These are phyloP conservation scores for Haemorhous mexicanus DNA, from an alignment of 2,113 vertebrate genomes.

Conservation along the genomic window DNA sequence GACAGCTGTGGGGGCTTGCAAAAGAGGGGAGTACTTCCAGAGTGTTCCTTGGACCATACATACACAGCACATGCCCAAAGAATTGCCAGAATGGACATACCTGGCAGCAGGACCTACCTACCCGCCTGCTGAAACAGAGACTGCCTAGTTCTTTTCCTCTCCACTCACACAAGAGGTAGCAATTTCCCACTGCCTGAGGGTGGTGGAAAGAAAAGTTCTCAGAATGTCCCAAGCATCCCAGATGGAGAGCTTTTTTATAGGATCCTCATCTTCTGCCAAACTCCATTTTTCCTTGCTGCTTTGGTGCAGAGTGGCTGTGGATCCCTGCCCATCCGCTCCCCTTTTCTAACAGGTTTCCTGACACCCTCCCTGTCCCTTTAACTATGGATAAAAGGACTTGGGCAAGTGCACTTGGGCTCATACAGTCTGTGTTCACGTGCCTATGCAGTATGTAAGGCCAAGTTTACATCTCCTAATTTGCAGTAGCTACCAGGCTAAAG, in stretches of 20 bases:
- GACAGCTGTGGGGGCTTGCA: not conserved
- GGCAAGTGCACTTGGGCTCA: not conserved
- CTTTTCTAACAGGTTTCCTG: not conserved
- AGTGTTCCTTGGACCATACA: not conserved
- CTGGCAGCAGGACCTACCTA: not conserved
- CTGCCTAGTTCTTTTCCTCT: not conserved
- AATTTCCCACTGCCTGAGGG: conserved; percentile 1
- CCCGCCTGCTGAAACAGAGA: not conserved
- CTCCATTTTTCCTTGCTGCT: not conserved
- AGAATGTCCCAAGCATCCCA: not conserved
- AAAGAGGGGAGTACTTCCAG: not conserved
- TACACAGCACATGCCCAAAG: not conserved
- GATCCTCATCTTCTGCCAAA: not conserved
- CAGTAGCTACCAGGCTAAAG: not conserved
- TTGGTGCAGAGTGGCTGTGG: not conserved
- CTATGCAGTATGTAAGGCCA: not conserved
- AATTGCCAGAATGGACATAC: not conserved
- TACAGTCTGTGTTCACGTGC: not conserved
- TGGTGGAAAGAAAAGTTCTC: conserved; percentile 20
- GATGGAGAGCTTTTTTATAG: not conserved
- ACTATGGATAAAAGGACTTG: not conserved
- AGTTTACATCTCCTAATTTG: not conserved
- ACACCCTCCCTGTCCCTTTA: not conserved
- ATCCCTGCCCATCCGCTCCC: not conserved
- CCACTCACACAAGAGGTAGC: not conserved